Percentiles rank a stretch among this genome's conserved stretches.
These are phyloP conservation scores for Osmerus mordax DNA, from an alignment of 2,113 vertebrate species.

Conservation along the genomic window DNA sequence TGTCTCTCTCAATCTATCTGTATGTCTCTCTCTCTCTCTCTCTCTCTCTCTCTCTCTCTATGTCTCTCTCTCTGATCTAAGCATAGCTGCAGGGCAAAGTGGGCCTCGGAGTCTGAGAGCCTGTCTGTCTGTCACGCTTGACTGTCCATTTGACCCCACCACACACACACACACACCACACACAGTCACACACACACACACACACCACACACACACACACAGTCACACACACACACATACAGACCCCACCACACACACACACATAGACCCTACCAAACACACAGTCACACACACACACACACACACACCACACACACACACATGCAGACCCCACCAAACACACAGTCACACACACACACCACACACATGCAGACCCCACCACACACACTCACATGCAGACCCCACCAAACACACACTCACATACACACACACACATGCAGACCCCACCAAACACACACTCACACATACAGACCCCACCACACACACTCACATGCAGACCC, in stretches of 20 bases:
- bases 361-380: constrained; percentile 33
- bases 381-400: constrained; percentile 30
- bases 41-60: constrained; percentile 46
- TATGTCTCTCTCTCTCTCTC: constrained; percentile 55
- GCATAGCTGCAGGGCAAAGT: constrained; percentile 67
- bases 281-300: constrained; percentile 57
- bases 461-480: constrained; percentile 1
- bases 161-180: constrained; percentile 1
- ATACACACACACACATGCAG: background rate
- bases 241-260: background rate
- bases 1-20: constrained; percentile 40
- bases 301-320: constrained; percentile 65
- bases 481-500: background rate
- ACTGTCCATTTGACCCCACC: constrained; percentile 67
- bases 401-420: background rate
- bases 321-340: constrained; percentile 49
- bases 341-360: background rate
- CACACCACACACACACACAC: background rate
- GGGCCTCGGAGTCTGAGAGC: constrained; percentile 65
- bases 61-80: constrained; percentile 68
- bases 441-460: background rate
- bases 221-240: background rate
- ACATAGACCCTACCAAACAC: background rate
- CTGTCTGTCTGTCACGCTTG: constrained; percentile 74
- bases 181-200: background rate